Base-by-base conservation (phyloP, 2,113 vertebrate species). In the Hucho hucho region DNA sequence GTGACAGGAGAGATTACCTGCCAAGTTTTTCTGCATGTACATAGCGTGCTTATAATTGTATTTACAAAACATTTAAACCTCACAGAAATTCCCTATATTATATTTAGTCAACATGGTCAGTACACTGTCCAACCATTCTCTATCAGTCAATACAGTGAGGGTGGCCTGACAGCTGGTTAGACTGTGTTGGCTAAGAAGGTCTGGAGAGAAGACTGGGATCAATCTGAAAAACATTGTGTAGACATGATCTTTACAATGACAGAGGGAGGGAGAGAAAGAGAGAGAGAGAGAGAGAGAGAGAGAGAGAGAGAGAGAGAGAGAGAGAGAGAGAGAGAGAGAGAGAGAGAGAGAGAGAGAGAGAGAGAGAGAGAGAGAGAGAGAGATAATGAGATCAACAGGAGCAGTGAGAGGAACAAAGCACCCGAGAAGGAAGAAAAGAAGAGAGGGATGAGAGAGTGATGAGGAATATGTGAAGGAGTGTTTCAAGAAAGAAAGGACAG, bases 221-320 rank as follows among this genome's bases (percentile, higher is more conserved):
- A 16, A 16, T 58, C 4, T 58, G 20, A 58, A 58, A 58, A 58
- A 5, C 4, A 1, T 18, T 58, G 14, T 58, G 18, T 7, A 58
- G 14, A n/a, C 14, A 58, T 58, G 7, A n/a, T 6, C 56, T 58
- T 58, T 56, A 64, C n/a, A 64, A 25, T 25, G 63, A 64, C 22
- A 28, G 47, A 70, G 28, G 37, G 58, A 61, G 69, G 59, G 69
- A 53, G 69, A n/a, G n/a, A n/a, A n/a, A n/a, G n/a, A 24, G 24
- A 64, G 61, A 64, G 61, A 12, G 61, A 25, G n/a, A 64, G n/a
- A 24, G 24, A 64, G 61, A 64, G 61, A 12, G 61, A 25, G n/a
- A 64, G n/a, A 24, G 24, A 64, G 61, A 64, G 61, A 12, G 61
- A 25, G n/a, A 64, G n/a, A 24, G 24, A 64, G 61, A 64, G 61